A percentile compares a stretch with the other conserved stretches of the same genome.
Conservation (phyloP, 2,888 invertebrate species). For the Cynaeus angustus region DNA sequence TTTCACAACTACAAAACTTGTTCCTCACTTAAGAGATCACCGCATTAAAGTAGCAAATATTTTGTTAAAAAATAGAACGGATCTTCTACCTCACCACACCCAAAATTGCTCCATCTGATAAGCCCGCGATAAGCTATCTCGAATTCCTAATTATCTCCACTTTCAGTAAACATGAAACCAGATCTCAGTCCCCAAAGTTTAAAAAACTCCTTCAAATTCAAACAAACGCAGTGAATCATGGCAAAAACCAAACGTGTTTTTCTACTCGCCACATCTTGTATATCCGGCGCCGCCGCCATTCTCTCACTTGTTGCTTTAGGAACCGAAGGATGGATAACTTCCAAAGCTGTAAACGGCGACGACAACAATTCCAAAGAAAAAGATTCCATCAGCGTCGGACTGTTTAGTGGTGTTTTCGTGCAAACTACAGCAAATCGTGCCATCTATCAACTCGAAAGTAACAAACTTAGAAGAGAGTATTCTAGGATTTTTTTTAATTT, state of each 20-base stretch:
- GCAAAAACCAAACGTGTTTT: slow-evolving; percentile 62
- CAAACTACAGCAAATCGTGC: slow-evolving; percentile 66
- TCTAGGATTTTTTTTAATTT: slow-evolving; percentile 1
- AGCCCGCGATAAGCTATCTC: too few species aligned
- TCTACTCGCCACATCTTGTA: slow-evolving; percentile 62
- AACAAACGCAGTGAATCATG: slow-evolving; percentile 56
- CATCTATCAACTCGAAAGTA: slow-evolving; percentile 22
- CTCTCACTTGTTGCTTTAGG: slow-evolving; percentile 64
- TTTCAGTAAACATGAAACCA: background rate
- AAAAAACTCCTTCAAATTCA: background rate
- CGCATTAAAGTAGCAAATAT: too few species aligned
- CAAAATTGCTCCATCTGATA: too few species aligned
- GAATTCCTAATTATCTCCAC: slow-evolving; percentile 10
- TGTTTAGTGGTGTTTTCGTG: slow-evolving; percentile 61
- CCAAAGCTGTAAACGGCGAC: slow-evolving; percentile 45
- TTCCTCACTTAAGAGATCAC: too few species aligned
- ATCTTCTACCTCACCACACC: background rate
- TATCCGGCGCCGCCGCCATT: slow-evolving; percentile 63
- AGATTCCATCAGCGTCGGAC: slow-evolving; percentile 32
- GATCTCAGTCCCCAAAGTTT: too few species aligned
- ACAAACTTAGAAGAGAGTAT: slow-evolving; percentile 2
- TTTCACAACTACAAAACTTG: too few species aligned
- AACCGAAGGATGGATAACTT: slow-evolving; percentile 66
- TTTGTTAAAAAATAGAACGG: too few species aligned
- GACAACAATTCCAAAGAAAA: slow-evolving; percentile 63